Conservation (phyloP, 2,113 vertebrate genomes). For the Crotalus viridis region DNA sequence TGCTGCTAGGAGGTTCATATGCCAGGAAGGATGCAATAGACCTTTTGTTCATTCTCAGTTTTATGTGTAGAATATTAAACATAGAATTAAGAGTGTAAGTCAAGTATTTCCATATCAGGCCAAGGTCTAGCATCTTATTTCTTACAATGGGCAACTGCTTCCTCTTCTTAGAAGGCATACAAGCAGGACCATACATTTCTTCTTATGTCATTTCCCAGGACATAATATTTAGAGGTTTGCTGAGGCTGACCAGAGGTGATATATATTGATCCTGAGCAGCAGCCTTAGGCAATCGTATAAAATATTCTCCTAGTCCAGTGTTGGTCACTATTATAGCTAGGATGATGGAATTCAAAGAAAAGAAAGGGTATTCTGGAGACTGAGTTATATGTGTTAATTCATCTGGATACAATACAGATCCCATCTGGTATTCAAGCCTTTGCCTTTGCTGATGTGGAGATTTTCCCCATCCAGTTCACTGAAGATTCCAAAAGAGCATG, state of each 20-base stretch:
- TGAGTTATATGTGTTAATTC: background rate
- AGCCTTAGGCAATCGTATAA: background rate
- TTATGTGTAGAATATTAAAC: background rate
- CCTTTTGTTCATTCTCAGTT: background rate
- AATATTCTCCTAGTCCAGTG: background rate
- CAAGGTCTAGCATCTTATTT: background rate
- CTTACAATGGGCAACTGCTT: background rate
- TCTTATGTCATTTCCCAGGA: background rate
- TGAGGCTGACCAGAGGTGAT: background rate
- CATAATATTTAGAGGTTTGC: too few species aligned
- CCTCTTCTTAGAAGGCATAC: background rate
- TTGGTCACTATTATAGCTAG: background rate
- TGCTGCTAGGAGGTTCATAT: background rate
- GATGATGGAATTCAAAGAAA: background rate
- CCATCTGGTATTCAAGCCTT: background rate
- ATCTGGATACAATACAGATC: background rate
- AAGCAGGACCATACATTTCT: background rate
- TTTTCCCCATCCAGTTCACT: background rate
- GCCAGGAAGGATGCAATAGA: background rate
- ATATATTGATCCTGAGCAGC: background rate
- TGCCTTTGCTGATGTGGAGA: background rate
- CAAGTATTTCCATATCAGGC: background rate
- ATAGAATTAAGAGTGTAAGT: background rate
- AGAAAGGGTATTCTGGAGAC: background rate
- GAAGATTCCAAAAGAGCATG: background rate